Base-by-base conservation (phyloP, 2,113 vertebrate species). In the Tachysurus vachellii region DNA sequence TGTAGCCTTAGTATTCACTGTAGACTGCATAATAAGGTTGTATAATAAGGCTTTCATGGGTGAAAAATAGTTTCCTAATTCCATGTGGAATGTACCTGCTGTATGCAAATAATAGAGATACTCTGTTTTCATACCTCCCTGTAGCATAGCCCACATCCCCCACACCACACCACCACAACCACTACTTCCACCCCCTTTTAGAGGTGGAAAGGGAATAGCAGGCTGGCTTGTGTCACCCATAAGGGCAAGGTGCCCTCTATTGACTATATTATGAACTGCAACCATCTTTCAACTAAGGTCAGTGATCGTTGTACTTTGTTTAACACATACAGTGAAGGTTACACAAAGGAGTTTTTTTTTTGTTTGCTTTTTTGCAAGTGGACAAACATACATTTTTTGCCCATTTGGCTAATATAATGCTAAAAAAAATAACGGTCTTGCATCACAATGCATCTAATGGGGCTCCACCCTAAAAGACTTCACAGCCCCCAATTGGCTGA, bases 211-310 rank as follows among this genome's bases (percentile, higher is more conserved):
- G 28, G 13, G 26, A 61, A 61, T 66, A 73, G 12, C 64, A 81
- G 23, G 50, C 54, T 8, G 44, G 76, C 16, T 31, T 62, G 68
- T 76, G 54, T 64, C 64, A 85, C 42, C 42, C 6, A 70, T 86
- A 91, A 90, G 91, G 90, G 73, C 87, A 89, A 92, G 86, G 93
- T 94, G 94, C 94, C 94, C 94, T 94, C 94, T 92, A 90, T 91
- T 91, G 93, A 88, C 92, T 14, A 86, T 77, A 90, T 54, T 21
- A 82, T 87, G 93, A 90, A 94, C 92, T 94, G 89, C 94, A 94
- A 64, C 1, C 11, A 56, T 86, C 82, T 54, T 79, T 85, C 53
- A 83, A 16, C 83, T 88, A 36, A 61, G 70, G 28, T 54, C 44
- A 73, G 17, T 76, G 9, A 54, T 61, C 61, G 31, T 42, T 59